Base-by-base conservation (phyloP, 2,888 invertebrate species). In the Perizoma affinitatum region DNA sequence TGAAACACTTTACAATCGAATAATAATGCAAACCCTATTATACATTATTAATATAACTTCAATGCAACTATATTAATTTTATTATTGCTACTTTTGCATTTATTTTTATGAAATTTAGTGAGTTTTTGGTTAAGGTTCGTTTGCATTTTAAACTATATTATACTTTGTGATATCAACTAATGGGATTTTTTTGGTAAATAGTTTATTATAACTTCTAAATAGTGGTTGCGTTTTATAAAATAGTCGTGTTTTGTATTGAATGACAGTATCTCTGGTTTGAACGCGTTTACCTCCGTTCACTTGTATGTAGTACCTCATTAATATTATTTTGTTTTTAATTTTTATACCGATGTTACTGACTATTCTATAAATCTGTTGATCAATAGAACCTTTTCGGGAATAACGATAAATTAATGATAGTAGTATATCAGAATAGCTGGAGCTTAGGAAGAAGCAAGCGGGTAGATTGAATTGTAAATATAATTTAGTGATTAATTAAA, bases 391-490 rank as follows among this genome's bases (percentile, higher is more conserved):
- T 73, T 59, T 54, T 48, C n/a, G 58, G 44, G 43, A 54, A 64
- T 57, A 54, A 55, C 58, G 41, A 58, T 53, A 46, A 47, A 52
- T 9, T 58, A 55, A 44, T 6, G 36, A 54, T 63, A 62, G 54
- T 50, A n/a, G 54, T 50, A n/a, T 57, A 66, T 66, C 63, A 44
- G 81, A 79, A 80, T 86, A 87, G 87, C 76, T 74, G 85, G 88
- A 89, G 87, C 86, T 88, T 88, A 87, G 69, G 75, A 79, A 77
- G 74, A 83, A 80, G 82, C 84, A 87, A 86, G 91, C 90, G 90
- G 91, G 90, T 92, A 92, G 90, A 78, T 79, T 81, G 83, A 90
- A 86, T 87, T 92, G 91, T 92, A 92, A 83, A 92, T 92, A 88
- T 77, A 80, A 80, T 86, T 82, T 90, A 89, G 86, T 71, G 70